A percentile compares a stretch with the other conserved stretches of the same genome.
phyloP scores from a whole-genome alignment of 2,888 invertebrate species.

The Drosophila birchii region DNA sequence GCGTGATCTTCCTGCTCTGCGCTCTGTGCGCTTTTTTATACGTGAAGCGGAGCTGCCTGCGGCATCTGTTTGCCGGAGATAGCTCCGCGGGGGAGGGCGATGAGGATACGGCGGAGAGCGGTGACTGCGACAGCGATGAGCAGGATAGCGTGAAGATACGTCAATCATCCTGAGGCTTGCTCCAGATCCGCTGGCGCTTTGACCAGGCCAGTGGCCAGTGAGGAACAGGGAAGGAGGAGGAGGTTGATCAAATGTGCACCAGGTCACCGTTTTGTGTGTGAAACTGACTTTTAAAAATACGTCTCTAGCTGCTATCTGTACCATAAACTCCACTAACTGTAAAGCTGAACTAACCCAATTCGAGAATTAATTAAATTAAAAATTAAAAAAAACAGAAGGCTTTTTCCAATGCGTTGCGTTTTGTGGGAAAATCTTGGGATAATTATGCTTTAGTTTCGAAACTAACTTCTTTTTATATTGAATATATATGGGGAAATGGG shows the following conservation, averaged over 20 bases:
- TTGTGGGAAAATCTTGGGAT: not conserved
- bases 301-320: slow-evolving; percentile 60
- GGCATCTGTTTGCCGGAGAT: slow-evolving; percentile 72
- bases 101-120: slow-evolving; percentile 75
- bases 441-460: no score
- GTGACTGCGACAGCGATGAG: slow-evolving; percentile 82
- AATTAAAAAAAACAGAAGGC: not conserved
- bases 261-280: slow-evolving; percentile 31
- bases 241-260: slow-evolving; percentile 18
- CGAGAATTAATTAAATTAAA: slow-evolving; percentile 34
- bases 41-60: slow-evolving; percentile 83
- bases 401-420: not conserved
- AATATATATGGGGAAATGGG: no score
- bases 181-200: slow-evolving; percentile 77
- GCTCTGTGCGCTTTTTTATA: slow-evolving; percentile 87
- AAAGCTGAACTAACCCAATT: slow-evolving; percentile 41
- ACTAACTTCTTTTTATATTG: no score
- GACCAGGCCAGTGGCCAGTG: slow-evolving; percentile 11
- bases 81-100: slow-evolving; percentile 58
- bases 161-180: slow-evolving; percentile 78
- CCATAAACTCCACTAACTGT: slow-evolving; percentile 52
- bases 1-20: slow-evolving; percentile 88
- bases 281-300: slow-evolving; percentile 64
- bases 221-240: not conserved
- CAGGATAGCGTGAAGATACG: slow-evolving; percentile 81